Evolutionary conservation across 2,888 invertebrate species (phyloP).

Genomic region (Lissonota sp.): DNA sequence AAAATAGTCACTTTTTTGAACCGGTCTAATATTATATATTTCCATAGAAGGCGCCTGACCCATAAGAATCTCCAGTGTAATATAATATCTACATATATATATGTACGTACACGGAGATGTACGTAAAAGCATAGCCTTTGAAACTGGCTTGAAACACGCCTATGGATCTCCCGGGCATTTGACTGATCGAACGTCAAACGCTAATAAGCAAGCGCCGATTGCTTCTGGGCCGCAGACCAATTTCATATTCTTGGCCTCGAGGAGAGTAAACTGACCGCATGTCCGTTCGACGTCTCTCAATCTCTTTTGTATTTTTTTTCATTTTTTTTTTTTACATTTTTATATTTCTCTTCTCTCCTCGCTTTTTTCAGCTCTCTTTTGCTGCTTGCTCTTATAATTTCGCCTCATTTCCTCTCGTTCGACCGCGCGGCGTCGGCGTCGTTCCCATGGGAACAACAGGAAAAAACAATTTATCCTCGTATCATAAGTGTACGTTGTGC

Average conservation of each 20-base stretch:
- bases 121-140: conserved; percentile 23
- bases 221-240: conserved; percentile 70
- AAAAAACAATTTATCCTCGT: conserved; percentile 35
- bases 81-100: not conserved
- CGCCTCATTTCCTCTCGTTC: conserved; percentile 55
- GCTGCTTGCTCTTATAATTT: conserved; percentile 53
- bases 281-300: conserved; percentile 63
- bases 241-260: conserved; percentile 67
- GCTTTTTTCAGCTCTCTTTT: not conserved
- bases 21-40: too few relatives aligned
- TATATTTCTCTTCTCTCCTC: not conserved
- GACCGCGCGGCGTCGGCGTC: not conserved
- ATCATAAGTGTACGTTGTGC: conserved; percentile 15
- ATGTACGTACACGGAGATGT: not conserved
- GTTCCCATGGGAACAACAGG: conserved; percentile 37
- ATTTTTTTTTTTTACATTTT: conserved; percentile 7
- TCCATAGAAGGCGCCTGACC: too few relatives aligned
- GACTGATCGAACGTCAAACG: conserved; percentile 83
- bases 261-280: conserved; percentile 53
- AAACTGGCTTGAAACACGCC: conserved; percentile 35
- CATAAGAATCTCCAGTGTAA: not conserved
- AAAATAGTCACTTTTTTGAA: too few relatives aligned
- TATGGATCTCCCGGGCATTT: conserved; percentile 74
- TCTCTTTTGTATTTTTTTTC: conserved; percentile 41
- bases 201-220: conserved; percentile 82